Evolutionary conservation across 2,888 invertebrate species (phyloP).

Genomic region (Schizotus pectinicornis): DNA sequence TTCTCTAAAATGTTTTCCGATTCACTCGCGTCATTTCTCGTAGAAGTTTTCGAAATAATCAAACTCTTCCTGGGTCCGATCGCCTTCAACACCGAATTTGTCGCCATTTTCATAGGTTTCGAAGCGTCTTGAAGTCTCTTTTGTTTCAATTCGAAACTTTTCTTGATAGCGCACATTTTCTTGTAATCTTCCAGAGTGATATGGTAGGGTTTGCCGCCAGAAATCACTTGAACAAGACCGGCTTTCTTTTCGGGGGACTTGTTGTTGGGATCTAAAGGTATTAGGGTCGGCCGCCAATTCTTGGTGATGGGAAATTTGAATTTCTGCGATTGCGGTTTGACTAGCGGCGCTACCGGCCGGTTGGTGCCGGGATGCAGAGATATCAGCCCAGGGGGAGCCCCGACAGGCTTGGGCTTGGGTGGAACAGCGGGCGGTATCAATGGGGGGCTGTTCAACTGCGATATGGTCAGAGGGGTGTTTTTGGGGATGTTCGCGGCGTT

Average conservation of each 20-base stretch:
- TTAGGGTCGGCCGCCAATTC: conserved; percentile 75
- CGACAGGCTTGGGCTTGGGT: conserved; percentile 34
- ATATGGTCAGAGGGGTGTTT: conserved; percentile 54
- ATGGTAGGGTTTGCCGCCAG: conserved; percentile 80
- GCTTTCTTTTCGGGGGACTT: conserved; percentile 55
- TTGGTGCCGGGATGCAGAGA: conserved; percentile 52
- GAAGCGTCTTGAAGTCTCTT: conserved; percentile 63
- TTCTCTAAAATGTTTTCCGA: conserved; percentile 55
- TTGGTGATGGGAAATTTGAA: conserved; percentile 64
- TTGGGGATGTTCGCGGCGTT: conserved; percentile 50
- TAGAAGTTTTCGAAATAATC: conserved; percentile 49
- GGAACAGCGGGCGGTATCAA: conserved; percentile 39
- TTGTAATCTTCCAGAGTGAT: conserved; percentile 81
- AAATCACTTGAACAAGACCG: conserved; percentile 75
- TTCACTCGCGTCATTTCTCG: conserved; percentile 27
- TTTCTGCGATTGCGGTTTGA: conserved; percentile 54
- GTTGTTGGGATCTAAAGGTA: conserved; percentile 64
- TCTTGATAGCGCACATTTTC: conserved; percentile 76
- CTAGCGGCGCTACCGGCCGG: conserved; percentile 48
- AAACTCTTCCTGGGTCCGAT: conserved; percentile 47
- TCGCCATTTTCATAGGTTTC: conserved; percentile 29
- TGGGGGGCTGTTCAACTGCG: conserved; percentile 50
- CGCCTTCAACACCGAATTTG: conserved; percentile 46
- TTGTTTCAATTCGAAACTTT: conserved; percentile 62
- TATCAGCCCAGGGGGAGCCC: conserved; percentile 54